These are phyloP conservation scores for Felis chaus DNA, from an alignment of 2,113 vertebrate species.

Conservation along the genomic window DNA sequence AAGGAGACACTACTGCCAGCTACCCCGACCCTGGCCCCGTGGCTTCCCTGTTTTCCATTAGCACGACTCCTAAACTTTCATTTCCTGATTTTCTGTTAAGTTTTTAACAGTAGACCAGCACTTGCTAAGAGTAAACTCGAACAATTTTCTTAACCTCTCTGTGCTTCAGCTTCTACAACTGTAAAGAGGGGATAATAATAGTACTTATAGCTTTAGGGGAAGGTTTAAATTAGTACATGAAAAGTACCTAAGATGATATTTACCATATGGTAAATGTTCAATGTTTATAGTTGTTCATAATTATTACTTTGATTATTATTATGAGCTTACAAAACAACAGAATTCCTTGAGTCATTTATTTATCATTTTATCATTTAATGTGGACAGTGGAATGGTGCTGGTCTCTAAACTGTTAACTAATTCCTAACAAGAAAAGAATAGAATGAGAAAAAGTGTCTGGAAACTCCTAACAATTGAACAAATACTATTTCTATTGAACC, in stretches of 20 bases:
- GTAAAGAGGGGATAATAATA: not conserved
- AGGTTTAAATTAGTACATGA: not conserved
- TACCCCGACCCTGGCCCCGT: not conserved
- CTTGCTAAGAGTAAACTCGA: not conserved
- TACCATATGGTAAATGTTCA: not conserved
- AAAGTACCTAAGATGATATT: not conserved
- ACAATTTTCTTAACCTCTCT: not conserved
- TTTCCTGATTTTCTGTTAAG: conserved; percentile 28
- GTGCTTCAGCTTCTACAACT: not conserved
- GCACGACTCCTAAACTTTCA: not conserved
- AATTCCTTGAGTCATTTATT: not conserved
- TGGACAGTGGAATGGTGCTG: not conserved
- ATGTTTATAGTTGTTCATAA: not conserved
- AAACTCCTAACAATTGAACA: not conserved
- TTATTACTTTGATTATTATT: not conserved
- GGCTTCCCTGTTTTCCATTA: not conserved
- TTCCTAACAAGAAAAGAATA: not conserved
- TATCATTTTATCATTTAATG: not conserved
- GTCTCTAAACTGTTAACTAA: not conserved
- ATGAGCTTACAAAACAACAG: not conserved
- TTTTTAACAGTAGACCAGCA: not conserved
- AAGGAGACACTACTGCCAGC: conserved; percentile 39
- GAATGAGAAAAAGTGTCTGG: not conserved
- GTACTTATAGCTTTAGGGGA: not conserved
- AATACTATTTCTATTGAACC: not conserved